Conservation (phyloP, 2,797 vertebrate species). For the Micrastur ruficollis region DNA sequence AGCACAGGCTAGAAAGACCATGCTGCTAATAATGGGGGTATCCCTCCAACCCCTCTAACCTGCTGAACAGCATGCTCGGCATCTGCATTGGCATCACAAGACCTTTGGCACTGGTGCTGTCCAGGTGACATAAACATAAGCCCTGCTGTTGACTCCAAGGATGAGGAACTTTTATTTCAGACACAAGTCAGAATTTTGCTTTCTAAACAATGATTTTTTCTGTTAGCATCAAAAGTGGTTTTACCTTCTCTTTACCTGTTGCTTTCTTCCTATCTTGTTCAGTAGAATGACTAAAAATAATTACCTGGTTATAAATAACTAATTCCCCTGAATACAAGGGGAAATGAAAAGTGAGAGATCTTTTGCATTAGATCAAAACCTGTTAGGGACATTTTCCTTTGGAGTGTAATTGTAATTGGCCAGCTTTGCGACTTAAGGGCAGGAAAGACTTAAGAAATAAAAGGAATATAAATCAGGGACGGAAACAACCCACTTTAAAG, state of each 20-base stretch:
- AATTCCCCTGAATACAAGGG: conserved; percentile 1
- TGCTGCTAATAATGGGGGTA: background rate
- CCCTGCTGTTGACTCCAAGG: background rate
- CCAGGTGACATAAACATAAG: background rate
- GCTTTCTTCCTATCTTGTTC: background rate
- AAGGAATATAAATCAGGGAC: background rate
- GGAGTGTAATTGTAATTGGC: background rate
- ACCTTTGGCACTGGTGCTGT: background rate
- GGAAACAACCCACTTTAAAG: background rate
- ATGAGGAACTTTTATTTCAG: background rate
- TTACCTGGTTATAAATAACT: conserved; percentile 44
- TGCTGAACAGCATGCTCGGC: background rate
- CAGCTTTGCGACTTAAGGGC: background rate
- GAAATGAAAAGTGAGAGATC: conserved; percentile 28
- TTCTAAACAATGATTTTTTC: background rate
- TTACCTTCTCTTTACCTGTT: background rate
- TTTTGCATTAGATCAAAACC: conserved; percentile 35
- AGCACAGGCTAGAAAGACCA: background rate
- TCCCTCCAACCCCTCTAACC: background rate
- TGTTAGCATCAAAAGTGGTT: background rate
- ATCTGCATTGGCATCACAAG: background rate
- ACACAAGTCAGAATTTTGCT: background rate
- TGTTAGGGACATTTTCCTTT: background rate
- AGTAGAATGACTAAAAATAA: conserved; percentile 4
- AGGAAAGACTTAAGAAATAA: background rate